A percentile compares a stretch with the other conserved stretches of the same genome.
Conservation (phyloP, 2,797 vertebrate genomes). For the Pyrocephalus nanus region DNA sequence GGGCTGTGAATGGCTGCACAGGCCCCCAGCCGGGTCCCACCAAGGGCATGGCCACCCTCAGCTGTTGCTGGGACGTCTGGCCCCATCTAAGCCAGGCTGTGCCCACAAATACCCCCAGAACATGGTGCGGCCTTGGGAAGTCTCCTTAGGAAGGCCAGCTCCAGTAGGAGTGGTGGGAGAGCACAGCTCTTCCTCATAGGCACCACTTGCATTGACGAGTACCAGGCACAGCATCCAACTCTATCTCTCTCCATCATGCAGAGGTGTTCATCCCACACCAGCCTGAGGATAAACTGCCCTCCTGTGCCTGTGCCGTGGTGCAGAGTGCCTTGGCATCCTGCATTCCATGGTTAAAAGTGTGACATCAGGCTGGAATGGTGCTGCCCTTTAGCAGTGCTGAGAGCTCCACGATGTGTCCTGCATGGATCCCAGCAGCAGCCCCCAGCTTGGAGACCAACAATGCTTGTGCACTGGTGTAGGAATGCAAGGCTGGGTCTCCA, state of each 20-base stretch:
- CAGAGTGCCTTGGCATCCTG: background rate
- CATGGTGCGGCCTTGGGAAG: background rate
- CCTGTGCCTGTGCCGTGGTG: background rate
- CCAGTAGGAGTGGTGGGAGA: accelerated
- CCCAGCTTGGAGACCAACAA: background rate
- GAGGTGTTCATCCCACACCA: background rate
- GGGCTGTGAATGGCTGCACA: background rate
- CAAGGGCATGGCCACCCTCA: accelerated
- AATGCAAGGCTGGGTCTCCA: background rate
- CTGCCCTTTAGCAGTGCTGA: background rate
- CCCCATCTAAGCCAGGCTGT: background rate
- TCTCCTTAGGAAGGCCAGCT: background rate
- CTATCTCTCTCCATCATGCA: background rate
- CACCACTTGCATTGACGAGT: background rate
- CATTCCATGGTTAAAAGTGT: background rate
- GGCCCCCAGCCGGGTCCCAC: accelerated
- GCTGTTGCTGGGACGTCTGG: background rate
- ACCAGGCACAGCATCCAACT: background rate
- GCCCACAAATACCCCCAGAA: background rate
- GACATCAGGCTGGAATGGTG: background rate
- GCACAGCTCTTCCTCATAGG: background rate
- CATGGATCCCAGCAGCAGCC: background rate
- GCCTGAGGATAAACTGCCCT: background rate
- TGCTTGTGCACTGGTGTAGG: accelerated
- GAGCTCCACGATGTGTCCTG: background rate